phyloP scores from a whole-genome alignment of 1,140 invertebrate species.

The Anagrus nilaparvatae region DNA sequence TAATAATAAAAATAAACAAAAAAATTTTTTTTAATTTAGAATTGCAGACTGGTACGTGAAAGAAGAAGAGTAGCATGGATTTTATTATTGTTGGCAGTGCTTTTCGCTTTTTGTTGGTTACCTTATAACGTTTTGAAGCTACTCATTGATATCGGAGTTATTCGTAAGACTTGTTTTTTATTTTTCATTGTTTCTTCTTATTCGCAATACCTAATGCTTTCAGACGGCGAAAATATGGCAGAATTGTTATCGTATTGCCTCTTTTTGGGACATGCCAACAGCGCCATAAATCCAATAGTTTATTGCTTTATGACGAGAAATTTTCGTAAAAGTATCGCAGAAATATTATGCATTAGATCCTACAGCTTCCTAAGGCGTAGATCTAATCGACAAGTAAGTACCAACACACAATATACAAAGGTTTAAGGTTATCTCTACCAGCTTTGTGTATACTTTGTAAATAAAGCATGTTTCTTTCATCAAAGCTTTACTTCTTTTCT shows the following conservation, averaged over 20 bases:
- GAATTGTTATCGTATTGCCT: conserved; percentile 40
- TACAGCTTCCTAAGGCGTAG: conserved; percentile 9
- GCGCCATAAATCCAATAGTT: conserved; percentile 78
- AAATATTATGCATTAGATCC: conserved; percentile 44
- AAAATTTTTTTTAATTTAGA: conserved; percentile 40
- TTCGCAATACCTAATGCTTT: conserved; percentile 12
- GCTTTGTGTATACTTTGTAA: too few species aligned
- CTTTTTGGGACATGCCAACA: conserved; percentile 62
- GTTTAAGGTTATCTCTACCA: too few species aligned
- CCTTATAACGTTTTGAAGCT: conserved; percentile 62
- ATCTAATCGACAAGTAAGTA: conserved; percentile 20
- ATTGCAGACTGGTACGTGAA: conserved; percentile 52
- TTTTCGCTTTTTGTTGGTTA: conserved; percentile 72
- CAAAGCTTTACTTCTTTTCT: too few species aligned
- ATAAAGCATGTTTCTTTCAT: too few species aligned
- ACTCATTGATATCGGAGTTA: conserved; percentile 45
- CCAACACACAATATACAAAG: too few species aligned
- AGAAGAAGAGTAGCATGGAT: conserved; percentile 63
- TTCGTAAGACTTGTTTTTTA: conserved; percentile 26
- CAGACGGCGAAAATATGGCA: conserved; percentile 18
- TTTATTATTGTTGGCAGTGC: conserved; percentile 57
- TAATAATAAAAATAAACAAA: background rate
- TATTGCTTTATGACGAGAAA: conserved; percentile 83
- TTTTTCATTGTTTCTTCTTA: too few species aligned
- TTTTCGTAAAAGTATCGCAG: conserved; percentile 60